Percentiles rank a stretch among this genome's conserved stretches.
Evolutionary conservation across 2,797 vertebrate genomes (phyloP).

Genomic region (Sebastes cheni): DNA sequence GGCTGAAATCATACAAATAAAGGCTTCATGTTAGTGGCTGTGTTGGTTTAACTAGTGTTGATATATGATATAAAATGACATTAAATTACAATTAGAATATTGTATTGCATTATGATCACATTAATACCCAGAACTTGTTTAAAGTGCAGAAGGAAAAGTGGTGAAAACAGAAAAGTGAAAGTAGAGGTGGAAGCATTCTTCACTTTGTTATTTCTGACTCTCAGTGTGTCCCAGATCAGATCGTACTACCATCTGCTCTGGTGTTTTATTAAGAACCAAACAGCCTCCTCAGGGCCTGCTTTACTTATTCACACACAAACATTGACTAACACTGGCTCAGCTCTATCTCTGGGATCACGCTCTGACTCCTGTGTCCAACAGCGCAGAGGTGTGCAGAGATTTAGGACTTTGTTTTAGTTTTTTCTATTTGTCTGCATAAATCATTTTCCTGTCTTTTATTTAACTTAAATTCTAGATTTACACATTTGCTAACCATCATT

Average conservation of each 20-base stretch:
- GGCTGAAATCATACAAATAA: background rate
- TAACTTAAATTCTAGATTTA: background rate
- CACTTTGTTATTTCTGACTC: slow-evolving; percentile 13
- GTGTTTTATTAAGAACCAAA: slow-evolving; percentile 57
- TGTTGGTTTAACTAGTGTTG: background rate
- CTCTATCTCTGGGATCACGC: background rate
- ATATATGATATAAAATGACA: background rate
- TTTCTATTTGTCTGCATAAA: background rate
- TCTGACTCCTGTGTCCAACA: background rate
- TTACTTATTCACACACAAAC: slow-evolving; percentile 31
- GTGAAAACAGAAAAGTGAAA: background rate
- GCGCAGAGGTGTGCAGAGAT: background rate
- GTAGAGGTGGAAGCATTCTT: background rate
- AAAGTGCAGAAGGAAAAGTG: background rate
- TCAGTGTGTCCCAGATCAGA: slow-evolving; percentile 50
- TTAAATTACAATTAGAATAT: background rate
- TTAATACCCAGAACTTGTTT: background rate
- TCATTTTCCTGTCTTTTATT: background rate
- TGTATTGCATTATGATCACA: background rate
- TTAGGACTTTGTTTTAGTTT: background rate
- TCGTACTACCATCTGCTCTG: slow-evolving; percentile 53
- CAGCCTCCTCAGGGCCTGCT: slow-evolving; percentile 30
- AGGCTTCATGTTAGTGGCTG: background rate
- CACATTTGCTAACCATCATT: background rate
- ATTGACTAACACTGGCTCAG: background rate